These are phyloP conservation scores for Formica exsecta DNA, from an alignment of 1,140 invertebrate species.

Conservation along the genomic window DNA sequence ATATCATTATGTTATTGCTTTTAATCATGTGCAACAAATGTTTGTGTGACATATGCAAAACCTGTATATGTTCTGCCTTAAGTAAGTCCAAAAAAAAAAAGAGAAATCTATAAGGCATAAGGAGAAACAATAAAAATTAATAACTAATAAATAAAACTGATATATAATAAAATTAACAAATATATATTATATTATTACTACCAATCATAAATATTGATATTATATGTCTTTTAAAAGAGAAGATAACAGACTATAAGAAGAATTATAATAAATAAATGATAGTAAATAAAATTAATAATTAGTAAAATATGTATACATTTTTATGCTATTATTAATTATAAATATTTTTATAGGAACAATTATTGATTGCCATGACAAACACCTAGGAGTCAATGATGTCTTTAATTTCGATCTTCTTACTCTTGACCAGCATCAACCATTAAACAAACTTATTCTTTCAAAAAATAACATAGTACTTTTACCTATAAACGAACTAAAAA, in stretches of 20 bases:
- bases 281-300: neutral
- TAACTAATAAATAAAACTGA: neutral
- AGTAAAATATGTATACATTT: neutral
- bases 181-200: neutral
- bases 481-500: slow-evolving; percentile 63
- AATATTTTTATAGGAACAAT: slow-evolving; percentile 20
- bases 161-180: neutral
- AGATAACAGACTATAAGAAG: neutral
- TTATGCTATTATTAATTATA: neutral
- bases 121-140: neutral
- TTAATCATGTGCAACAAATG: slow-evolving; percentile 47
- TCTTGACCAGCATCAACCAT: slow-evolving; percentile 36
- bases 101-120: neutral
- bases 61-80: slow-evolving; percentile 59
- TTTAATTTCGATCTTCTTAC: slow-evolving; percentile 68
- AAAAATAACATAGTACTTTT: slow-evolving; percentile 69
- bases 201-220: neutral
- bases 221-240: neutral
- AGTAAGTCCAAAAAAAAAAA: slow-evolving; percentile 49
- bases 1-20: slow-evolving; percentile 38
- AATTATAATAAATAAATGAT: slow-evolving; percentile 13
- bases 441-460: slow-evolving; percentile 73
- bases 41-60: slow-evolving; percentile 68
- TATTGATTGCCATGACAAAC: slow-evolving; percentile 68
- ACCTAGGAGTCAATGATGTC: slow-evolving; percentile 64